These are phyloP conservation scores for Trichechus manatus DNA, from an alignment of 2,113 vertebrate genomes.

Conservation along the genomic window DNA sequence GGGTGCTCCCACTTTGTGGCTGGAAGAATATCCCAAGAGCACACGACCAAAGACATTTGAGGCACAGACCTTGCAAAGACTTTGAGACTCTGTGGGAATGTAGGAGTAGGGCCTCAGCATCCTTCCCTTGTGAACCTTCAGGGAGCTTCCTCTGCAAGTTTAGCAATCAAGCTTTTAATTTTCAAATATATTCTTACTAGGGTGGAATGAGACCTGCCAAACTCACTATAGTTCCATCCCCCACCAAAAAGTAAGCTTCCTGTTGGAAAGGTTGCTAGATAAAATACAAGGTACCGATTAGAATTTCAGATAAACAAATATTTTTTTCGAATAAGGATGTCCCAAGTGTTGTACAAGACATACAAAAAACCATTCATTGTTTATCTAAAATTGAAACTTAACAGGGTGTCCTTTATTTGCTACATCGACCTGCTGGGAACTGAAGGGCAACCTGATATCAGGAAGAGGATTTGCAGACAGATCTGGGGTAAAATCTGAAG, in stretches of 20 bases:
- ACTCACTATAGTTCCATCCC: background rate
- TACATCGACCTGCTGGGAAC: background rate
- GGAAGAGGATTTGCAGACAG: background rate
- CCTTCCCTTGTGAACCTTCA: background rate
- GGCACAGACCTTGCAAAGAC: background rate
- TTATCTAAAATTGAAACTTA: background rate
- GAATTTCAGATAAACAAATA: background rate
- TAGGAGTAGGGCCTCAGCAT: background rate
- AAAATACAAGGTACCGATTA: background rate
- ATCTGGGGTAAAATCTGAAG: background rate
- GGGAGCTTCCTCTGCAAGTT: background rate
- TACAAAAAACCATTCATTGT: background rate
- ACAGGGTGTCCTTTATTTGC: slow-evolving; percentile 8
- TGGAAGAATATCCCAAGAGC: background rate
- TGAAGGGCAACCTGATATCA: background rate
- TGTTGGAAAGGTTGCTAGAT: background rate
- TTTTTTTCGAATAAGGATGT: background rate
- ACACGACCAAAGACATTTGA: background rate
- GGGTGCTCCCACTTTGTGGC: background rate
- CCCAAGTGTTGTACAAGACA: background rate
- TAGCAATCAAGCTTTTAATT: background rate
- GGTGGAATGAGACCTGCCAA: background rate
- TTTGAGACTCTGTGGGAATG: background rate
- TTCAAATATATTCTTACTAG: background rate
- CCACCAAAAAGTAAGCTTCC: background rate